Evolutionary conservation across 2,888 invertebrate species (phyloP).

Genomic region (Sceliomorpha sp.): DNA sequence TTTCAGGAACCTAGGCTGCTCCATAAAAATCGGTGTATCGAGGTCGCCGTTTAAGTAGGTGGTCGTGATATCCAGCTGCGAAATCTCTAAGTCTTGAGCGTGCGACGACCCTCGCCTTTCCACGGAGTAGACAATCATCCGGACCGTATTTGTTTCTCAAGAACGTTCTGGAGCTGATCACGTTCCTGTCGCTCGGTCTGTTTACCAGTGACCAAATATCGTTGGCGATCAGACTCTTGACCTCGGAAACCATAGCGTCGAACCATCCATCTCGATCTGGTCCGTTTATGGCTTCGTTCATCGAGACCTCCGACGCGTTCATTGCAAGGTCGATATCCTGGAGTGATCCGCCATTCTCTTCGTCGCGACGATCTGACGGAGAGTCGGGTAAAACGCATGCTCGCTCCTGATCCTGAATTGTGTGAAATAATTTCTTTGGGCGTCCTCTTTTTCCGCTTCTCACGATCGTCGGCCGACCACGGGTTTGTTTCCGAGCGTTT

Average conservation of each 20-base stretch:
- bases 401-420: neutral
- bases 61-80: constrained; percentile 57
- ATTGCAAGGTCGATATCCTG: neutral
- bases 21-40: constrained; percentile 47
- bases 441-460: constrained; percentile 15
- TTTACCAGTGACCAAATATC: constrained; percentile 23
- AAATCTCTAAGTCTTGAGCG: constrained; percentile 47
- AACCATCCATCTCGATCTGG: constrained; percentile 13
- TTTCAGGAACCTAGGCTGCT: constrained; percentile 35
- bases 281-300: constrained; percentile 13
- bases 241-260: constrained; percentile 11
- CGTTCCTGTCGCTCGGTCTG: constrained; percentile 4
- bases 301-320: constrained; percentile 3
- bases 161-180: constrained; percentile 28
- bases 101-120: constrained; percentile 41
- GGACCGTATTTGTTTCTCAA: constrained; percentile 25
- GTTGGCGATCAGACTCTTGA: constrained; percentile 13
- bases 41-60: constrained; percentile 60
- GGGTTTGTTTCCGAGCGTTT: neutral
- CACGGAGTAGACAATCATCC: constrained; percentile 7
- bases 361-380: no score
- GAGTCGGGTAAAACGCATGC: neutral
- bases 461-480: constrained; percentile 1
- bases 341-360: no score
- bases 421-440: constrained; percentile 3